Percentiles rank a stretch among this genome's conserved stretches.
These are phyloP conservation scores for Syngnathus acus DNA, from an alignment of 2,797 vertebrate genomes.

Conservation along the genomic window DNA sequence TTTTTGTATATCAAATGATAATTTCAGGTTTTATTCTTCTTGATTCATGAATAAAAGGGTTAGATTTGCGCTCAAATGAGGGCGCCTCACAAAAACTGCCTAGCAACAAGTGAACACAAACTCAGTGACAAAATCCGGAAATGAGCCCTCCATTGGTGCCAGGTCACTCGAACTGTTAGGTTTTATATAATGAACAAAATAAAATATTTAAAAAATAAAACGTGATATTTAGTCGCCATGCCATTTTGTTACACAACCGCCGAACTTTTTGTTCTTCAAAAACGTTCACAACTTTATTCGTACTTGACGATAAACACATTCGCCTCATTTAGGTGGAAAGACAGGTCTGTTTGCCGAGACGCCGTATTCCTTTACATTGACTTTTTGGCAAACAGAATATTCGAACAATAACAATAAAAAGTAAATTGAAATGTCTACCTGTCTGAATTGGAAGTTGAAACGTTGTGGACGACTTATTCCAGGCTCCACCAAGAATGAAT, in stretches of 20 bases:
- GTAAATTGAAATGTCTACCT: conserved; percentile 23
- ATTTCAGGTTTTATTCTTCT: not conserved
- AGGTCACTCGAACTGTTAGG: too few species aligned
- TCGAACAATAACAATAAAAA: not conserved
- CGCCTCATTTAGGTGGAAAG: not conserved
- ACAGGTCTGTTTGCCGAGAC: not conserved
- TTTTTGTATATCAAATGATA: not conserved
- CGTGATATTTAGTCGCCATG: not conserved
- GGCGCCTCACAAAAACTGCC: not conserved
- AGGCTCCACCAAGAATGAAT: not conserved
- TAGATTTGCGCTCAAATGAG: not conserved
- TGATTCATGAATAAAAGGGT: not conserved
- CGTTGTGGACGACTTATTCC: conserved; percentile 76
- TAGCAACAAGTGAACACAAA: not conserved
- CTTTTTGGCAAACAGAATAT: not conserved
- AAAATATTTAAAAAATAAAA: not conserved
- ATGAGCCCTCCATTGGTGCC: not conserved
- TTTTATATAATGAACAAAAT: not conserved
- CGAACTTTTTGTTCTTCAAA: not conserved
- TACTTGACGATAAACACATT: not conserved
- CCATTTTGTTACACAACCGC: not conserved
- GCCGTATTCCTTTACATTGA: not conserved
- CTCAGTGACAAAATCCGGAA: not conserved
- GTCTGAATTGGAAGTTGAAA: conserved; percentile 68
- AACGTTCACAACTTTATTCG: not conserved